These are phyloP conservation scores for Crocodylus rhombifer DNA, from an alignment of 2,797 vertebrate species.

Conservation along the genomic window DNA sequence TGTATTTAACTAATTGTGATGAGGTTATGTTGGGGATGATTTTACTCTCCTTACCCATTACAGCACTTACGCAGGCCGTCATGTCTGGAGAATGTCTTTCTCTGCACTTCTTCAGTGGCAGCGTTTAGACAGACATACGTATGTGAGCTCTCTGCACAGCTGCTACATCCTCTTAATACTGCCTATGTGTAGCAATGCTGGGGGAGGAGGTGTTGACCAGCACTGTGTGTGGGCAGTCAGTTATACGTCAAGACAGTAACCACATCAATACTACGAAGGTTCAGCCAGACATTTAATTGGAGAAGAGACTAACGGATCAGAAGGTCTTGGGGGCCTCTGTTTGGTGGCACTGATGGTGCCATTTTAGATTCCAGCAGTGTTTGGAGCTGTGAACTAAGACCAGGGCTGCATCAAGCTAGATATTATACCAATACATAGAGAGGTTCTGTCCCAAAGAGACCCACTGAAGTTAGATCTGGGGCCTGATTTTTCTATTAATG, in stretches of 20 bases:
- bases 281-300: background rate
- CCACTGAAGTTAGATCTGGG: constrained; percentile 26
- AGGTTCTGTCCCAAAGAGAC: constrained; percentile 30
- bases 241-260: background rate
- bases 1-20: background rate
- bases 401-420: background rate
- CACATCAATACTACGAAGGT: constrained; percentile 3
- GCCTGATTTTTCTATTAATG: background rate
- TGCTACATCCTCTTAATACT: background rate
- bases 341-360: background rate
- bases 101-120: background rate
- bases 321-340: background rate
- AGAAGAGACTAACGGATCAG: background rate
- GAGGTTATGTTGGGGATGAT: background rate
- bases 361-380: background rate
- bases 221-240: background rate
- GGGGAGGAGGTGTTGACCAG: background rate
- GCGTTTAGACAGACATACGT: background rate
- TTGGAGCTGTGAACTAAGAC: background rate
- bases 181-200: background rate
- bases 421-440: background rate
- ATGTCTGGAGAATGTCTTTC: background rate
- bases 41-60: background rate
- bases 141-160: background rate
- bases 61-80: background rate